Percentiles rank a stretch among this genome's conserved stretches.
These are phyloP conservation scores for Drosophila funebris DNA, from an alignment of 1,140 invertebrate genomes.

Conservation along the genomic window DNA sequence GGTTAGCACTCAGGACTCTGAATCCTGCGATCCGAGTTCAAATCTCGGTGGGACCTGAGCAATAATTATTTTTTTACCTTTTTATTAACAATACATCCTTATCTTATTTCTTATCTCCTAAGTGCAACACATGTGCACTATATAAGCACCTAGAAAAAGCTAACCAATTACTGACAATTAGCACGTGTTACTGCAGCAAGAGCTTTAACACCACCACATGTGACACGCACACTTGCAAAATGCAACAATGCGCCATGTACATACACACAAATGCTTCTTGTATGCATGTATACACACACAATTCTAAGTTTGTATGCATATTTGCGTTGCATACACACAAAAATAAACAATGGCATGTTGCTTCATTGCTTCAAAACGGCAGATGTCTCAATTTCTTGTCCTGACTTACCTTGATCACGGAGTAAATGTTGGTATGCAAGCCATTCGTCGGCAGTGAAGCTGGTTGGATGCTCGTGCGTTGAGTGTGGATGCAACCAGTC, in stretches of 20 bases:
- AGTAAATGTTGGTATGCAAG: slow-evolving; percentile 89
- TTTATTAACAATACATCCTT: neutral
- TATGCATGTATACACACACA: neutral
- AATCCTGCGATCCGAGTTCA: slow-evolving; percentile 95
- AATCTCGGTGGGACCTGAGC: slow-evolving; percentile 85
- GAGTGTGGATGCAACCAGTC: slow-evolving; percentile 40
- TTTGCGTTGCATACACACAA: slow-evolving; percentile 10
- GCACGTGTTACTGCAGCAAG: slow-evolving; percentile 14
- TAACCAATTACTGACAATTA: neutral
- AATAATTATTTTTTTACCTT: neutral
- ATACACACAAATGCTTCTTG: neutral
- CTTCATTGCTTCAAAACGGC: too few species aligned
- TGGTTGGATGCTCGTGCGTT: slow-evolving; percentile 10
- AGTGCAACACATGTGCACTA: neutral
- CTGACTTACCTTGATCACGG: slow-evolving; percentile 87
- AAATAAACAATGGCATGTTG: slow-evolving; percentile 12
- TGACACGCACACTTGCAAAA: slow-evolving; percentile 4
- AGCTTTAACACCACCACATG: slow-evolving; percentile 6
- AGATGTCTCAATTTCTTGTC: neutral
- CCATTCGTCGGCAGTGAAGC: slow-evolving; percentile 87
- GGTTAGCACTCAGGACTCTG: slow-evolving; percentile 96
- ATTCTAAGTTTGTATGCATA: neutral
- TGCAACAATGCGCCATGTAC: slow-evolving; percentile 18
- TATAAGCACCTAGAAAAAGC: neutral
- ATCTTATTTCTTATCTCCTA: too few species aligned